phyloP scores from a whole-genome alignment of 2,797 vertebrate genomes.

The Ispidina picta region DNA sequence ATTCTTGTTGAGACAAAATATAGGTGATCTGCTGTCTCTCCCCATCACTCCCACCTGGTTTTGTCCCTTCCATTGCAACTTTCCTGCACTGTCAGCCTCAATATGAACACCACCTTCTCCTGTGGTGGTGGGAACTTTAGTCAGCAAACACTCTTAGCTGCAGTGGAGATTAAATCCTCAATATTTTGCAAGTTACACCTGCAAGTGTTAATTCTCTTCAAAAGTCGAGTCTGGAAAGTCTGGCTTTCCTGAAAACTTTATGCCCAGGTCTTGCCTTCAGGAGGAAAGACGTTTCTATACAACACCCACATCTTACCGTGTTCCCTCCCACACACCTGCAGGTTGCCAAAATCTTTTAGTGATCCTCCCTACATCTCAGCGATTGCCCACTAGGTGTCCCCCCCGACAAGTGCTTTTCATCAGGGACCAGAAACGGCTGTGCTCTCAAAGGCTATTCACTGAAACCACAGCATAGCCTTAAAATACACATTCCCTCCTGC shows the following conservation, averaged over 20 bases:
- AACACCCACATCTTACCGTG: accelerated
- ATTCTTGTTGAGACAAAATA: background rate
- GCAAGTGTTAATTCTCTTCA: background rate
- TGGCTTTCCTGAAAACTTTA: background rate
- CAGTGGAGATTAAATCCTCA: background rate
- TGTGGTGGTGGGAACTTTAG: accelerated
- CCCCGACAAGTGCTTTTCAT: accelerated
- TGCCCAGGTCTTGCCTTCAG: background rate
- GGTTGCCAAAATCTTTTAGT: accelerated
- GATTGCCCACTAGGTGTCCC: background rate
- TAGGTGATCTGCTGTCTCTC: background rate
- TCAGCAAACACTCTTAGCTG: background rate
- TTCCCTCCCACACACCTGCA: background rate
- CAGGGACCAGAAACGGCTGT: background rate
- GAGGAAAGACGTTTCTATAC: accelerated
- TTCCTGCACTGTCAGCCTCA: background rate
- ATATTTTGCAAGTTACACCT: background rate
- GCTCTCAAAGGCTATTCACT: background rate
- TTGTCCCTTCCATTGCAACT: background rate
- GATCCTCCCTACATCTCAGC: background rate
- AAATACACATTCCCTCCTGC: background rate
- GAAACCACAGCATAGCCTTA: background rate
- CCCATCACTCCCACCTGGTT: background rate
- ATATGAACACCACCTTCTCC: background rate
- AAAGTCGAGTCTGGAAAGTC: background rate